Evolutionary conservation across 2,113 vertebrate genomes (phyloP), one percentile per base, ranked within the genome.

Genomic region (Amazona guildingii): DNA sequence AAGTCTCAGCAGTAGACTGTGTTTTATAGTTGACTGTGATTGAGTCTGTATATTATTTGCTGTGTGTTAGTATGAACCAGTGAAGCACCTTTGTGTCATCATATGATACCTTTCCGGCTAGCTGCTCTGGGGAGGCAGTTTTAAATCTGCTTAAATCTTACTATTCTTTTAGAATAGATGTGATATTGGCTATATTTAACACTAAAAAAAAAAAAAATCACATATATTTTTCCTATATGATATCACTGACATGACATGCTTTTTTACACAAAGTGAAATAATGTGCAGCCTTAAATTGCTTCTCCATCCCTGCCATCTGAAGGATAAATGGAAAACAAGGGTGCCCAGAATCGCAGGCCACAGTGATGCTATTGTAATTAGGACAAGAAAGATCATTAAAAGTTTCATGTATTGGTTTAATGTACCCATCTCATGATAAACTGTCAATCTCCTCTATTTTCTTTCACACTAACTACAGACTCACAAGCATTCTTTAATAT

Each of bases 401-500:
- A 96, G 28, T 68, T 83, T 80, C 14, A 33, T 28, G 20, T 81
- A 61, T 94, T 94, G 55, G 20, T 86, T 94, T 24, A 44, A 82
- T 88, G 96, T 94, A 92, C 57, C 48, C 66, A 18, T 10, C 4
- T 85, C 64, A 79, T n/a, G 61, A 84, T 35, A 81, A 62, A 83
- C 74, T 35, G 92, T 80, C 92, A 88, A 91, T 94, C 80, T 97
- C 78, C 88, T 86, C 54, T 83, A 13, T 66, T 79, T 94, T 93
- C 75, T 81, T 82, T 97, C 94, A 94, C 80, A 95, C 63, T 95
- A 96, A 83, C 86, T 59, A 66, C 51, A 95, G 92, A 89, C 55
- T 96, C 95, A 93, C 90, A 96, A 91, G 67, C 66, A 55, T 82
- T 91, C 79, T 96, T 97, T 83, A 94, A 95, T 96, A 95, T 86